Evolutionary conservation across 2,113 vertebrate genomes (phyloP), one percentile per base, ranked within the genome.

Genomic region (Penelope pileata): DNA sequence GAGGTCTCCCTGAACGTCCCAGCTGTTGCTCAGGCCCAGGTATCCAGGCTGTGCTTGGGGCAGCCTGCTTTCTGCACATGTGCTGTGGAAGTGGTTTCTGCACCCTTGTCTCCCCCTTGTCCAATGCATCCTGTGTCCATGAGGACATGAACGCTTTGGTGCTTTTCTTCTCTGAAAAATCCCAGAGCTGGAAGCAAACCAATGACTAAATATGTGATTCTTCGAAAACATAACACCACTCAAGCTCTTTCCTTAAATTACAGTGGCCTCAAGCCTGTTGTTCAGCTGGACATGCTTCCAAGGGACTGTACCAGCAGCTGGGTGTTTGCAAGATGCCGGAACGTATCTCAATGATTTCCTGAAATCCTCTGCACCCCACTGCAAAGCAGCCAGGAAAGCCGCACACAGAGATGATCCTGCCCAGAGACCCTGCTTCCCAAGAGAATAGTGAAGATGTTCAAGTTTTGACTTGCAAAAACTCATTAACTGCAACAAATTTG

Each of bases 401-500:
- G 67, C 26, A 29, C 10, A 1, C 9, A 11, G 38, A 83, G n/a
- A 68, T 0, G 3, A 68, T 87, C 22, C 73, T 76, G 38, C 32
- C 40, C 67, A 76, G 62, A 18, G 19, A 86, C 19, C 22, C 53
- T 51, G 12, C 12, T 94, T 79, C 84, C 79, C 40, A 64, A 84
- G 32, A 29, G 66, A 93, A 94, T 26, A 78, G 63, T 30, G 83
- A 91, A 88, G 72, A 89, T 29, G n/a, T 94, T 94, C 83, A 62
- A 83, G 64, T 92, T 91, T 62, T 72, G 63, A 86, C 87, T 94
- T 92, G 85, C 91, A 95, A 96, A 96, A 97, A 60, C 62, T 88
- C 94, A 96, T 96, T 97, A 97, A 94, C 73, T 68, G 54, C 63
- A 82, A 90, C 53, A 91, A 95, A 92, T 89, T 69, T 95, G 76